Evolutionary conservation across 2,888 invertebrate genomes (phyloP), one percentile per base, ranked within the genome.

Genomic region (Nemotelus nigrinus): DNA sequence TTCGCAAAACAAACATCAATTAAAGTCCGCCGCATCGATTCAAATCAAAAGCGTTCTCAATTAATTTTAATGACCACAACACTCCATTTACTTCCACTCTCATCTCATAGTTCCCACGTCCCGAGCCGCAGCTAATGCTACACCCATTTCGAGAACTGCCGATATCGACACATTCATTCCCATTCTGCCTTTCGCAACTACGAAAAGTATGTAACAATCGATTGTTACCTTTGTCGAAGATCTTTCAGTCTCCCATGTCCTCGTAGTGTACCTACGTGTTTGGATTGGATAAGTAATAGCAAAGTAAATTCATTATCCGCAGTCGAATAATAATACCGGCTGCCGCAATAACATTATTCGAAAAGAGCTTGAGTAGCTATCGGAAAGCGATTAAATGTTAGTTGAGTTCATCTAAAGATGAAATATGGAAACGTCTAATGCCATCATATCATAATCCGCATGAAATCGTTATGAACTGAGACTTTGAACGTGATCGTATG

Each of bases 1-100:
- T 25, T 25, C 25, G 25, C 25, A 25, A 25, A 25, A 25, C 25
- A 25, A 25, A 25, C 6, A 53, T 53, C 53, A 6, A 53, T 53
- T 53, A 53, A 53, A 53, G 53, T 53, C 53, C 1, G 53, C 53
- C 43, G 6, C 63, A n/a, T 25, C 8, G 67, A 67, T 50, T 57
- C 57, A 25, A 39, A 67, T 67, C 67, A 39, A n/a, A n/a, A 2
- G 6, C 25, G 67, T 47, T 55, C 45, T 45, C 58, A 72, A 72
- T 72, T 72, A 72, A 72, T 58, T 72, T 72, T 72, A 72, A 72
- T 72, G 72, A 72, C 8, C n/a, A 45, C 25, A 43, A 72, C 25
- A 72, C 8, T 43, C 47, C 67, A 45, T 43, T 45, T 10, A 5
- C 39, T 57, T 53, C 41, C 39, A 53, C 6, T 58, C 48, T 8